These are phyloP conservation scores for Phrynosoma blainvillii DNA, from an alignment of 2,113 vertebrate genomes.

Conservation along the genomic window DNA sequence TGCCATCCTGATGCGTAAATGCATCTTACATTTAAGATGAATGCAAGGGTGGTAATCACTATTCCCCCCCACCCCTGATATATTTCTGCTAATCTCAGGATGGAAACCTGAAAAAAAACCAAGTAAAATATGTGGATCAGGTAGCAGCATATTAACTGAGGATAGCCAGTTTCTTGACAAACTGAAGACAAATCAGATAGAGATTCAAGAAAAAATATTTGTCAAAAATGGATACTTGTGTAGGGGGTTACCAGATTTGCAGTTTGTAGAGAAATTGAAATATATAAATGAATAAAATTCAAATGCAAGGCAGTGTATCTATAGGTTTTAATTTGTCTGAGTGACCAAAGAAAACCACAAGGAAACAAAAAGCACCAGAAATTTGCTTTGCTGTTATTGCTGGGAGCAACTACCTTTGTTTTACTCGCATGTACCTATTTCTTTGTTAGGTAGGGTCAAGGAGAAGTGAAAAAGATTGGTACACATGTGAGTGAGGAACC, in stretches of 20 bases:
- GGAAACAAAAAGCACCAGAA: background rate
- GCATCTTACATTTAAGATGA: background rate
- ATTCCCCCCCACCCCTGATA: no score
- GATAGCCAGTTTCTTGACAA: background rate
- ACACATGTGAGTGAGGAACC: background rate
- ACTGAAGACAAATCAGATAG: background rate
- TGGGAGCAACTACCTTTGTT: no score
- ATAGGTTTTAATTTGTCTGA: background rate
- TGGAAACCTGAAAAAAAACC: no score
- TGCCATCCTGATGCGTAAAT: background rate
- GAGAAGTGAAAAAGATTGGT: background rate
- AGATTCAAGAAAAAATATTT: background rate
- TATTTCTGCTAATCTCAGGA: no score
- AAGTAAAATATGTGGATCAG: background rate
- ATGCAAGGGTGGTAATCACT: background rate
- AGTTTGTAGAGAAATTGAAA: background rate
- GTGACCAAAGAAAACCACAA: background rate
- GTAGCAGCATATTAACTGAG: background rate
- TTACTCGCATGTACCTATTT: background rate
- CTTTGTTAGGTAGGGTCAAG: background rate
- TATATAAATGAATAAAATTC: background rate
- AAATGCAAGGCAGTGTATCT: background rate
- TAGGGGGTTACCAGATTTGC: background rate
- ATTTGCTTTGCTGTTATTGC: background rate
- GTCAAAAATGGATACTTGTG: background rate